phyloP scores from a whole-genome alignment of 2,797 vertebrate genomes.

The Lithobates pipiens region DNA sequence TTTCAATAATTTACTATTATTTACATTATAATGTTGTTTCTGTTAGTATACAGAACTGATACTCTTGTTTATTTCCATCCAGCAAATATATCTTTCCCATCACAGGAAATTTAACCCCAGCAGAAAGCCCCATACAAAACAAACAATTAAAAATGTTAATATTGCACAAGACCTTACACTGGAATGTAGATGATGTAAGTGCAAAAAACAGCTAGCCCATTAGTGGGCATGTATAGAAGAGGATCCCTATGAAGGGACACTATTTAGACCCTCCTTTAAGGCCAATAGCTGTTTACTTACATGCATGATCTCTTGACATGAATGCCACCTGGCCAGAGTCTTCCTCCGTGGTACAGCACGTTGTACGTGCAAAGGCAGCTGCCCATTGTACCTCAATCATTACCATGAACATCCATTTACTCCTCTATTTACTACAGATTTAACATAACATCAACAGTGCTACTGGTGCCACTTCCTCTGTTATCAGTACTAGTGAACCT shows the following conservation, averaged over 20 bases:
- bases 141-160: conserved; percentile 29
- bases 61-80: not conserved
- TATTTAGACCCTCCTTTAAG: not conserved
- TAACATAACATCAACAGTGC: not conserved
- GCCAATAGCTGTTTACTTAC: not conserved
- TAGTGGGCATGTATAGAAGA: not conserved
- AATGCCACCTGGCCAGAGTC: not conserved
- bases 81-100: conserved; percentile 17
- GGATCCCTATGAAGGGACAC: too few relatives aligned
- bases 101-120: conserved; percentile 46
- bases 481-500: not conserved
- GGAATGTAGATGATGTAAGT: conserved; percentile 16
- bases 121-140: conserved; percentile 47
- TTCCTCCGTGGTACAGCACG: not conserved
- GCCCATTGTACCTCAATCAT: not conserved
- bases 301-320: not conserved
- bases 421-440: not conserved
- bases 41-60: conserved; percentile 42
- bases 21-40: conserved; percentile 75
- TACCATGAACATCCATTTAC: not conserved
- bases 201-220: not conserved
- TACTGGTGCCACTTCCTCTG: not conserved
- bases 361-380: not conserved
- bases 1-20: conserved; percentile 84
- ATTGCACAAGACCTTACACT: conserved; percentile 36